Evolutionary conservation across 1,140 invertebrate genomes (phyloP).

Genomic region (Whitmania pigra): DNA sequence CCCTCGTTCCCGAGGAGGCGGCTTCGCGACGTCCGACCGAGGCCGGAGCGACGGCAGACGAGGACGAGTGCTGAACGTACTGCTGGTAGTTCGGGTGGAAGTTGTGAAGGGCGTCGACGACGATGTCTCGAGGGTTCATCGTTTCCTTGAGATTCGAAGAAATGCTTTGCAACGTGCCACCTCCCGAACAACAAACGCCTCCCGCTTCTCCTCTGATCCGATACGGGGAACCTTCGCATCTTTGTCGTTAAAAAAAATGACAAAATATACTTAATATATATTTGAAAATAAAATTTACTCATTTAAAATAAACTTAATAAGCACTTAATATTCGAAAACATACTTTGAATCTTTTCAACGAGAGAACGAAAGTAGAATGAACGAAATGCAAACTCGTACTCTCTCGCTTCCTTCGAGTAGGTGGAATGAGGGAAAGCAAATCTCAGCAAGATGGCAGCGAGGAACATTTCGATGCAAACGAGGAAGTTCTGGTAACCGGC

Average conservation of each 20-base stretch:
- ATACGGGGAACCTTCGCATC: neutral
- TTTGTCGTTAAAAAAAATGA: neutral
- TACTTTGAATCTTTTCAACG: neutral
- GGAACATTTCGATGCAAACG: slow-evolving; percentile 98
- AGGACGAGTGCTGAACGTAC: slow-evolving; percentile 74
- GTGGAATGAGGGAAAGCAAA: slow-evolving; percentile 75
- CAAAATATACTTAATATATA: neutral
- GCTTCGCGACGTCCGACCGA: no score
- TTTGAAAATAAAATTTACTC: no score
- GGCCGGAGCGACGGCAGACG: neutral
- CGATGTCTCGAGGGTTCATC: slow-evolving; percentile 99
- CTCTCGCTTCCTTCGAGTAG: slow-evolving; percentile 1
- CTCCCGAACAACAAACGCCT: slow-evolving; percentile 2
- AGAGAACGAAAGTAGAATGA: neutral
- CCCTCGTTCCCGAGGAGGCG: no score
- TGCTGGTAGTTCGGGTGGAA: slow-evolving; percentile 99
- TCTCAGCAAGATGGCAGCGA: slow-evolving; percentile 85
- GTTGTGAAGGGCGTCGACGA: slow-evolving; percentile 99
- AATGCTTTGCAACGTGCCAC: slow-evolving; percentile 94
- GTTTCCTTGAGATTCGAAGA: slow-evolving; percentile 96
- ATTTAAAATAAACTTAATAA: no score
- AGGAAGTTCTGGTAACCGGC: slow-evolving; percentile 99
- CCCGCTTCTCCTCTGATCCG: slow-evolving; percentile 4
- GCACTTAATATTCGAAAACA: neutral
- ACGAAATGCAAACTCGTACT: neutral